Percentiles rank a stretch among this genome's conserved stretches.
phyloP scores from a whole-genome alignment of 2,888 invertebrate genomes.

The Melanostoma scalare region DNA sequence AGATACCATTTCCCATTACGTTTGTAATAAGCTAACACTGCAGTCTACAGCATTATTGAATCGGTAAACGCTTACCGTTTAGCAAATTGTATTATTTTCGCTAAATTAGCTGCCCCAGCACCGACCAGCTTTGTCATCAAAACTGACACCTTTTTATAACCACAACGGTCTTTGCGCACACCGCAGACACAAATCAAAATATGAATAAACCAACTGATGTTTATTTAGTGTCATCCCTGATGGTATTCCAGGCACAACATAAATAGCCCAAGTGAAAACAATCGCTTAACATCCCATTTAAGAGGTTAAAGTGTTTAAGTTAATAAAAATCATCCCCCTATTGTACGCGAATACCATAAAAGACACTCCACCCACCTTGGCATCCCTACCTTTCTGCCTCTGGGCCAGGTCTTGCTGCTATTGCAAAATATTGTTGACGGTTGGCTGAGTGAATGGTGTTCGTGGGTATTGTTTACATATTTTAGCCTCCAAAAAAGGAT shows the following conservation, averaged over 20 bases:
- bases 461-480: conserved; percentile 71
- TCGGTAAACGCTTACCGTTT: no score
- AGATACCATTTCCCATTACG: no score
- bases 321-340: conserved; percentile 77
- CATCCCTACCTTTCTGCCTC: conserved; percentile 43
- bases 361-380: conserved; percentile 49
- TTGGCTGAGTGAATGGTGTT: conserved; percentile 67
- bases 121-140: conserved; percentile 27
- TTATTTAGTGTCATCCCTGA: conserved; percentile 73
- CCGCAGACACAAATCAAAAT: conserved; percentile 5
- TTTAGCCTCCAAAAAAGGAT: conserved; percentile 70
- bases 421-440: conserved; percentile 55
- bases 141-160: conserved; percentile 54
- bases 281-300: conserved; percentile 75
- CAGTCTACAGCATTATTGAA: no score
- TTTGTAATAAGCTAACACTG: no score
- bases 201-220: conserved; percentile 66
- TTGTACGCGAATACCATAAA: conserved; percentile 61
- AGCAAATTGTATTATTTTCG: conserved; percentile 40
- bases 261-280: conserved; percentile 72
- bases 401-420: conserved; percentile 40
- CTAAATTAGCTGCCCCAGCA: conserved; percentile 34
- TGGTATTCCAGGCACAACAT: conserved; percentile 70
- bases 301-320: conserved; percentile 77
- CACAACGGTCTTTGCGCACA: background rate